Conservation (phyloP, 2,888 invertebrate genomes). For the Lithophane socia region DNA sequence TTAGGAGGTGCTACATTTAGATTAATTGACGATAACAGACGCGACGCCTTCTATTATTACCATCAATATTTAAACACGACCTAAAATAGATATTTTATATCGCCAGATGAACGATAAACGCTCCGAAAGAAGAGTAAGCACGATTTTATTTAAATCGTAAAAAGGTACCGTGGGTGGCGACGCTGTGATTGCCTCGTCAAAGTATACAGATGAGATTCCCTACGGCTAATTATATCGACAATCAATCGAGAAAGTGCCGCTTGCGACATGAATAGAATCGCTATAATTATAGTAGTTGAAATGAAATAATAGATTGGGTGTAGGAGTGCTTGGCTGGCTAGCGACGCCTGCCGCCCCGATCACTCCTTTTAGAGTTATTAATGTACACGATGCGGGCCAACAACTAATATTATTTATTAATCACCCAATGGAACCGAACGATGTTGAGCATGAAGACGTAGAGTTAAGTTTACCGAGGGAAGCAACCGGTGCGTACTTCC, state of each 20-base stretch:
- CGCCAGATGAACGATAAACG: conserved; percentile 71
- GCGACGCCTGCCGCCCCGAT: conserved; percentile 43
- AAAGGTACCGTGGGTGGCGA: conserved; percentile 64
- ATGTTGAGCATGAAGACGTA: conserved; percentile 64
- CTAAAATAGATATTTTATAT: conserved; percentile 71
- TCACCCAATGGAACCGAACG: conserved; percentile 75
- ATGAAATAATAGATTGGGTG: conserved; percentile 70
- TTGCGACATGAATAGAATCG: conserved; percentile 74
- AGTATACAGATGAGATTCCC: conserved; percentile 63
- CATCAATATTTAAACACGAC: conserved; percentile 63
- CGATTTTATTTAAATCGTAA: conserved; percentile 64
- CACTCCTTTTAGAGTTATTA: conserved; percentile 76
- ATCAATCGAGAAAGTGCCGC: conserved; percentile 81
- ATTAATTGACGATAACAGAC: conserved; percentile 62
- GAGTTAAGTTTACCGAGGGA: conserved; percentile 72
- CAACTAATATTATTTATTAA: conserved; percentile 77
- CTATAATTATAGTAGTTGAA: conserved; percentile 70
- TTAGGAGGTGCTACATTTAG: conserved; percentile 52
- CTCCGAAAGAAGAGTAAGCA: conserved; percentile 61
- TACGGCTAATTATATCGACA: conserved; percentile 79
- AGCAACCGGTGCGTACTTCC: conserved; percentile 79
- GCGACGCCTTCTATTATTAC: conserved; percentile 62
- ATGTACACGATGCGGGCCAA: conserved; percentile 77
- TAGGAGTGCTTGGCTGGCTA: conserved; percentile 48
- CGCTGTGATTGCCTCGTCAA: conserved; percentile 61